Evolutionary conservation across 2,888 invertebrate genomes (phyloP), one percentile per base, ranked within the genome.

Genomic region (Dendrolimus pini): DNA sequence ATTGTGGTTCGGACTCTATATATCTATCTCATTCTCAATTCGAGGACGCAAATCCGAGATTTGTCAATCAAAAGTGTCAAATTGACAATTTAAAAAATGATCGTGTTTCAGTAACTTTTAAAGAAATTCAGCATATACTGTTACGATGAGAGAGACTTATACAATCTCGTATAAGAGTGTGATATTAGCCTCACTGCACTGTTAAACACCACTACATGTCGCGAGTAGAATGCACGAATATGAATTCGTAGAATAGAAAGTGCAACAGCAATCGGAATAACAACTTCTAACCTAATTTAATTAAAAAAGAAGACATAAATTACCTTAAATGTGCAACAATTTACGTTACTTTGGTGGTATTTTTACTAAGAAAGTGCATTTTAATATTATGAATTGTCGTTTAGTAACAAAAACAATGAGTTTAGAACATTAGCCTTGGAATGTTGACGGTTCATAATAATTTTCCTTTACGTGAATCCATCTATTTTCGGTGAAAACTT

Each of bases 391-490:
- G 56, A 59, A 60, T 52, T 18, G 30, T 55, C 59, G 61, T 61
- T 58, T 30, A 59, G 57, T 61, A 52, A 56, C 12, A 54, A 59
- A 62, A 61, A 58, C 59, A 62, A 61, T 65, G 61, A 64, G 71
- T 62, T 62, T 52, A 13, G 57, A 60, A 61, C 63, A 73, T 65
- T 64, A 71, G 66, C 73, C 69, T 73, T 69, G 70, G 62, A 60
- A 67, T 55, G 70, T 71, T 79, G 78, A 75, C 78, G 77, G 74
- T 63, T 69, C 52, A 54, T 59, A 60, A 61, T 63, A 56, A 61
- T 64, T 62, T 60, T 59, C 62, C 55, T 61, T 57, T 63, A 63
- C 54, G 52, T 63, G 59, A 58, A 67, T 69, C 57, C 58, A 58
- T 56, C 55, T 55, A 58, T 59, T 30, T 62, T 56, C 7, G n/a